Evolutionary conservation across 2,797 vertebrate species (phyloP).

Genomic region (Myotis planiceps): DNA sequence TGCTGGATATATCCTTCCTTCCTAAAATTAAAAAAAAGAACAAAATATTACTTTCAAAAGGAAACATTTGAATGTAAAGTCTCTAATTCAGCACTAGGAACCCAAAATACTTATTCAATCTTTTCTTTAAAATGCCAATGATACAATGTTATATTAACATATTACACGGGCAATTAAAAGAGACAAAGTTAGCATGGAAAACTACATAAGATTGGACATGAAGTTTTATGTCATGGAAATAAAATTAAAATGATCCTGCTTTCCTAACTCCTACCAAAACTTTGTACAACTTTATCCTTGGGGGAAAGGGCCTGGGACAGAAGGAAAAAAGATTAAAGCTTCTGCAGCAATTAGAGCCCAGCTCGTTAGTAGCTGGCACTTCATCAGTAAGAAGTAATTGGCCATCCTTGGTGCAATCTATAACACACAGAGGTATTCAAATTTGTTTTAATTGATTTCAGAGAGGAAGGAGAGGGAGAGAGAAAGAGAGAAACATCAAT

Average conservation of each 20-base stretch:
- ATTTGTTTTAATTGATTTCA: too few species aligned
- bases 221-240: neutral
- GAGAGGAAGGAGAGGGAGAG: too few species aligned
- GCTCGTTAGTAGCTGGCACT: neutral
- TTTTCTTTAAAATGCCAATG: neutral
- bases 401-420: neutral
- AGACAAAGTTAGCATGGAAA: neutral
- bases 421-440: neutral
- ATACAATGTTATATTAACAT: neutral
- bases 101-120: neutral
- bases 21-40: neutral
- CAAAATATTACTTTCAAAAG: neutral
- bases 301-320: neutral
- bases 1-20: neutral
- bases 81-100: neutral
- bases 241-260: neutral
- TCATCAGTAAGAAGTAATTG: neutral
- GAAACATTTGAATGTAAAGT: neutral
- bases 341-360: neutral
- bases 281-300: neutral
- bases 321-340: neutral
- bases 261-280: neutral
- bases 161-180: neutral
- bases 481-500: too few species aligned
- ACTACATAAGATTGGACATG: neutral